A percentile compares a stretch with the other conserved stretches of the same genome.
phyloP scores from a whole-genome alignment of 1,140 invertebrate species.

The Drosophila nigrodunni region DNA sequence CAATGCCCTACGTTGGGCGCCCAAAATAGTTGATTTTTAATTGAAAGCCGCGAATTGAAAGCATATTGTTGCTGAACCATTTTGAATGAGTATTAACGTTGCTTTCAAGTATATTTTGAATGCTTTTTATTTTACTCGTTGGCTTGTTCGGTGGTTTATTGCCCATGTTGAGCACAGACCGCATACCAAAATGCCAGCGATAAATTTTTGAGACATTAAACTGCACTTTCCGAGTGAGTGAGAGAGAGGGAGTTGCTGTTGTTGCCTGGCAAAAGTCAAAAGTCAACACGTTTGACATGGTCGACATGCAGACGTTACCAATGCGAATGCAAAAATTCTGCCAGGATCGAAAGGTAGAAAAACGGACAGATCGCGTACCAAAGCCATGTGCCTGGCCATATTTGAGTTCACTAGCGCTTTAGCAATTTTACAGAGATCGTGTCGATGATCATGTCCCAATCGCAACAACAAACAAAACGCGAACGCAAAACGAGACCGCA shows the following conservation, averaged over 20 bases:
- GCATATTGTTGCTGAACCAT: constrained; percentile 2
- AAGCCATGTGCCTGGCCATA: constrained; percentile 49
- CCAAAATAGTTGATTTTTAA: background rate
- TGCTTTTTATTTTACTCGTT: constrained; percentile 42
- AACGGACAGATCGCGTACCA: constrained; percentile 19
- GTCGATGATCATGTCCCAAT: constrained; percentile 82
- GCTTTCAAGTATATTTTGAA: constrained; percentile 18
- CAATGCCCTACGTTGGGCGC: constrained; percentile 3
- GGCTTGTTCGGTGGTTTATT: constrained; percentile 62
- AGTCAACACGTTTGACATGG: constrained; percentile 81
- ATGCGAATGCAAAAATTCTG: constrained; percentile 58
- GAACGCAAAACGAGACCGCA: constrained; percentile 73
- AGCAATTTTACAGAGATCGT: constrained; percentile 78
- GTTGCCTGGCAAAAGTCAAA: constrained; percentile 62
- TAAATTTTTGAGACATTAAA: constrained; percentile 83
- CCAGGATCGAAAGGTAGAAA: constrained; percentile 28
- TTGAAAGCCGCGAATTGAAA: background rate
- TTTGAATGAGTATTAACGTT: background rate
- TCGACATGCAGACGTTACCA: constrained; percentile 78
- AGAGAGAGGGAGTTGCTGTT: constrained; percentile 14
- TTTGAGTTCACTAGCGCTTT: constrained; percentile 72
- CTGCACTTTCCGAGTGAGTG: constrained; percentile 63
- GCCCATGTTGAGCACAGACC: constrained; percentile 70
- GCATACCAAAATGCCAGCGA: constrained; percentile 79
- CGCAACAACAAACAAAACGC: constrained; percentile 55